Evolutionary conservation across 2,888 invertebrate species (phyloP).

Genomic region (Lycia hirtaria): DNA sequence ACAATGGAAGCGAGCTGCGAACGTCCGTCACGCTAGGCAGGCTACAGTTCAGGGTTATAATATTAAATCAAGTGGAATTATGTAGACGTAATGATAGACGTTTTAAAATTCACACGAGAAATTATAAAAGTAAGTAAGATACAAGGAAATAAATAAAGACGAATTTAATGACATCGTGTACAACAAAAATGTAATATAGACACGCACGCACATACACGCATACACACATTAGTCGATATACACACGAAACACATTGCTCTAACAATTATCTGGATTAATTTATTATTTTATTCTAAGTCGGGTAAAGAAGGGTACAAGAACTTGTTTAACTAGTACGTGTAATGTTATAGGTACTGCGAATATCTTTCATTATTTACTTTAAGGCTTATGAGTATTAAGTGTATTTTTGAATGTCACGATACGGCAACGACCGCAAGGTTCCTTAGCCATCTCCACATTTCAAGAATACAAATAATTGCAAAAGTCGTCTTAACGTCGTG

Average conservation of each 20-base stretch:
- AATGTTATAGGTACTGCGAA: slow-evolving; percentile 7
- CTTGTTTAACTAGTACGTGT: neutral
- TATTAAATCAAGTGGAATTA: neutral
- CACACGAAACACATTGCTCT: no score
- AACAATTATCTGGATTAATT: no score
- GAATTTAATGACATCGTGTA: no score
- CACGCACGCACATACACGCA: no score
- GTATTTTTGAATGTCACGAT: slow-evolving; percentile 27
- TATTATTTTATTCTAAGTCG: neutral
- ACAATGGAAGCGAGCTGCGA: slow-evolving; percentile 3
- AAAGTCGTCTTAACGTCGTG: neutral
- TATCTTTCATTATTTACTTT: slow-evolving; percentile 30
- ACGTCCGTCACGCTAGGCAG: slow-evolving; percentile 17
- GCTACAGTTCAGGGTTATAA: slow-evolving; percentile 28
- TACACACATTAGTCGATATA: no score
- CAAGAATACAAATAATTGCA: neutral
- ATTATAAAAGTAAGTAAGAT: neutral
- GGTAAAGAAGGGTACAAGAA: slow-evolving; percentile 20
- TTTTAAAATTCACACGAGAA: neutral
- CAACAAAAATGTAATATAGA: no score
- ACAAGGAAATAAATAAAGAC: no score
- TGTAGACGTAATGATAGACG: neutral
- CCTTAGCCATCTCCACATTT: neutral
- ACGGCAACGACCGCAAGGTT: slow-evolving; percentile 36
- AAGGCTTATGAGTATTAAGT: slow-evolving; percentile 31